Evolutionary conservation across 2,113 vertebrate genomes (phyloP).

Genomic region (Gymnobelideus leadbeateri): DNA sequence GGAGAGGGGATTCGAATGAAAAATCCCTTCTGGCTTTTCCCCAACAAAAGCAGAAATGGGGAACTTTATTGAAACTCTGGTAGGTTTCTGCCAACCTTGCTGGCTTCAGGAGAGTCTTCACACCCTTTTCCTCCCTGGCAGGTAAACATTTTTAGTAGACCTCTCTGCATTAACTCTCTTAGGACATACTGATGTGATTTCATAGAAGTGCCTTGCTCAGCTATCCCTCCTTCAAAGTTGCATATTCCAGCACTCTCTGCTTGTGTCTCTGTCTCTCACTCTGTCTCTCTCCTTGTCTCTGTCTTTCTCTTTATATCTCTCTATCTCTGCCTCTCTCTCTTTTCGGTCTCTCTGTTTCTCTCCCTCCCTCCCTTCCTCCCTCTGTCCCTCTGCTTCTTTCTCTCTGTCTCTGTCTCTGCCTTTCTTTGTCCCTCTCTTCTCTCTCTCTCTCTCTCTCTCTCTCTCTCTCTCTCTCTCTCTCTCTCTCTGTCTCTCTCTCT

Average conservation of each 20-base stretch:
- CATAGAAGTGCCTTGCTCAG: background rate
- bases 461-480: too few relatives aligned
- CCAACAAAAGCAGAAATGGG: slow-evolving; percentile 24
- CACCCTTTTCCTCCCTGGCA: background rate
- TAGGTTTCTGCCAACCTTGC: slow-evolving; percentile 1
- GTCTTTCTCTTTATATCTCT: too few relatives aligned
- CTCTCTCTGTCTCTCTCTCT: too few relatives aligned
- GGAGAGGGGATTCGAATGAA: background rate
- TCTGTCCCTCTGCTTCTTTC: too few relatives aligned
- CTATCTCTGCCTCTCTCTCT: too few relatives aligned
- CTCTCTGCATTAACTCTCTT: background rate
- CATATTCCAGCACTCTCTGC: background rate
- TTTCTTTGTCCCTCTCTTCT: too few relatives aligned
- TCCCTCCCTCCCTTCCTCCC: too few relatives aligned
- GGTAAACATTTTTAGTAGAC: background rate
- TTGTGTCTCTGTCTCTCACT: too few relatives aligned
- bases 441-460: too few relatives aligned
- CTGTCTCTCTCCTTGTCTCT: too few relatives aligned
- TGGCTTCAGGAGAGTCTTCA: background rate
- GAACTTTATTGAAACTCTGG: background rate
- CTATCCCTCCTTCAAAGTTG: background rate
- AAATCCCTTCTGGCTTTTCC: slow-evolving; percentile 3
- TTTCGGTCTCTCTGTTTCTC: too few relatives aligned
- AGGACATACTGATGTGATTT: slow-evolving; percentile 35
- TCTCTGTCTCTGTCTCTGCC: too few relatives aligned